A percentile compares a stretch with the other conserved stretches of the same genome.
Evolutionary conservation across 2,113 vertebrate species (phyloP).

Genomic region (Protobothrops flavoviridis): DNA sequence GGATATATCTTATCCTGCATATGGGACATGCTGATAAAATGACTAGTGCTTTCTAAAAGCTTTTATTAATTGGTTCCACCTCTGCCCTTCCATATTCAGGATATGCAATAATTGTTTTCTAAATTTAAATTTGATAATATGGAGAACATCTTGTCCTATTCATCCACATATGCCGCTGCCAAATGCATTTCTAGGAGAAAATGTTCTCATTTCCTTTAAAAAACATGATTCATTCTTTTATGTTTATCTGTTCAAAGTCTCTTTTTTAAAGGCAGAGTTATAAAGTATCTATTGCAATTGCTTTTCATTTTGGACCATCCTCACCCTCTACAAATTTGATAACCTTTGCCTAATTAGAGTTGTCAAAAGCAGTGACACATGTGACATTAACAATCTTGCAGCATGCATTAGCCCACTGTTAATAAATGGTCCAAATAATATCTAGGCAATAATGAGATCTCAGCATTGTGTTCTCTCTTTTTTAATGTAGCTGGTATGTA

Average conservation of each 20-base stretch:
- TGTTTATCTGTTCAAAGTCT: background rate
- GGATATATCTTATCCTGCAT: background rate
- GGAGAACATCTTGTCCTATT: conserved; percentile 5
- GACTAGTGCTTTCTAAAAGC: background rate
- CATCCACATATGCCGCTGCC: background rate
- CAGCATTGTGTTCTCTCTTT: background rate
- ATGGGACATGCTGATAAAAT: background rate
- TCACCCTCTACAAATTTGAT: conserved; percentile 23
- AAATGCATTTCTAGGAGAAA: background rate
- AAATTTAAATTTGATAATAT: background rate
- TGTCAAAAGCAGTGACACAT: conserved; percentile 59
- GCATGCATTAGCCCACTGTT: conserved; percentile 51
- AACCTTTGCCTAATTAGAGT: conserved; percentile 65
- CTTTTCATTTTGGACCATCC: background rate
- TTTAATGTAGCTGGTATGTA: background rate
- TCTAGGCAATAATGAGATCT: conserved; percentile 23
- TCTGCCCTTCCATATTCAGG: background rate
- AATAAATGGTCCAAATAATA: conserved; percentile 49
- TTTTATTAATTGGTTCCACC: background rate
- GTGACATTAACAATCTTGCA: conserved; percentile 59
- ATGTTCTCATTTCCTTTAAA: background rate
- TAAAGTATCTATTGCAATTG: background rate
- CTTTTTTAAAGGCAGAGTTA: background rate
- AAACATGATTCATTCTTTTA: background rate
- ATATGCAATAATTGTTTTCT: background rate